phyloP scores from a whole-genome alignment of 2,888 invertebrate species.

The Tachina grossa region DNA sequence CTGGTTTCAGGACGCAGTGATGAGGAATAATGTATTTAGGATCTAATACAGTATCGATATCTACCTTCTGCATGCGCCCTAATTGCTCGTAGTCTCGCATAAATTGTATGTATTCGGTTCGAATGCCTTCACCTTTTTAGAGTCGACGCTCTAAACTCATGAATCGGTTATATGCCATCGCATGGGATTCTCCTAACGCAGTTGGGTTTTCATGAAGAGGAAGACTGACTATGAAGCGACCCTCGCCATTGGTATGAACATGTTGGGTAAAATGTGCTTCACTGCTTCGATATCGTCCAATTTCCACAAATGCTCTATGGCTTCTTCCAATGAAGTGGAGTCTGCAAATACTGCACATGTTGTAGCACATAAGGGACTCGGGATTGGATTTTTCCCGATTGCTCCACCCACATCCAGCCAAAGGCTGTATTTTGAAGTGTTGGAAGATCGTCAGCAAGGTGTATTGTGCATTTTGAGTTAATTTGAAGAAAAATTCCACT shows the following conservation, averaged over 20 bases:
- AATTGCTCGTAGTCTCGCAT: background rate
- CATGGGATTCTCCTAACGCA: background rate
- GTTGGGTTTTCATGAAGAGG: background rate
- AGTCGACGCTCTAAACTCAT: background rate
- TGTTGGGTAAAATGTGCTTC: background rate
- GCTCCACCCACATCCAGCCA: no score
- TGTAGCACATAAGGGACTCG: background rate
- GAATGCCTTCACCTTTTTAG: background rate
- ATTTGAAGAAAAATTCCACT: background rate
- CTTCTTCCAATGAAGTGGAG: background rate
- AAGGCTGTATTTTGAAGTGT: no score
- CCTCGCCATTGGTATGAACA: background rate
- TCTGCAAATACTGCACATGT: background rate
- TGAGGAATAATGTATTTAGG: no score
- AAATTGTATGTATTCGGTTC: background rate
- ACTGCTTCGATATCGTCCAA: background rate
- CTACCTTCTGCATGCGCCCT: background rate
- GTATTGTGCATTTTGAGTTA: no score
- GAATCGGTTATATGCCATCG: background rate
- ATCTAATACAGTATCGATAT: background rate
- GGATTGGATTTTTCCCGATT: no score
- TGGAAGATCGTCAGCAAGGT: no score
- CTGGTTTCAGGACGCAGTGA: no score
- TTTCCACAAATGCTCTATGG: no score
- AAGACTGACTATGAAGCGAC: conserved; percentile 4